A percentile compares a stretch with the other conserved stretches of the same genome.
Conservation (phyloP, 2,113 vertebrate species). For the Malurus cyaneus region DNA sequence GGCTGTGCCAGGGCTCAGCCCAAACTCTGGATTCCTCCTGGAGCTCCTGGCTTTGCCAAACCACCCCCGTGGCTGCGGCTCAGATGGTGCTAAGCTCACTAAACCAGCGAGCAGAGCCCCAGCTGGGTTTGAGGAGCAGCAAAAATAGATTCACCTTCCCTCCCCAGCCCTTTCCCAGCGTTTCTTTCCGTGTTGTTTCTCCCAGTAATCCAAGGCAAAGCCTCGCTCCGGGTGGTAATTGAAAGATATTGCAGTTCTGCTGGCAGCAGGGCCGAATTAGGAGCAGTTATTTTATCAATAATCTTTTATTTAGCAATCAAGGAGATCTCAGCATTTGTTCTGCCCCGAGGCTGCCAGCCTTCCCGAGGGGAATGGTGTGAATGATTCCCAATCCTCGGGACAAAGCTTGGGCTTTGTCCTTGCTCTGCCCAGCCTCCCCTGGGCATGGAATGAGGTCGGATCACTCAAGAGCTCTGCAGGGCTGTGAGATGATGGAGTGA, state of each 20-base stretch:
- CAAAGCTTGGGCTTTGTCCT: neutral
- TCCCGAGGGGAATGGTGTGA: neutral
- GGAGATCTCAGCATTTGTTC: conserved; percentile 55
- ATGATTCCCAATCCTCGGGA: neutral
- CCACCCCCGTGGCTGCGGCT: rapidly evolving
- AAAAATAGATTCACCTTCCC: neutral
- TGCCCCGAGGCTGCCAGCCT: conserved; percentile 21
- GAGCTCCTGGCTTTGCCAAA: neutral
- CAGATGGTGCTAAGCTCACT: neutral
- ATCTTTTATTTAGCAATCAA: conserved; percentile 66
- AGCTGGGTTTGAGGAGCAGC: neutral
- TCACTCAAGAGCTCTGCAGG: neutral
- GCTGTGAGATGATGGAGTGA: rapidly evolving
- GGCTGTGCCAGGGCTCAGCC: neutral
- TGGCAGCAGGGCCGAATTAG: conserved; percentile 32
- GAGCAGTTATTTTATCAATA: conserved; percentile 56
- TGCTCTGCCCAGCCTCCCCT: neutral
- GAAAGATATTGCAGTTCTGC: conserved; percentile 6
- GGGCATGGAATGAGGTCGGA: rapidly evolving
- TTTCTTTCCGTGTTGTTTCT: conserved; percentile 5
- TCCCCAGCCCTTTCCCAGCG: neutral
- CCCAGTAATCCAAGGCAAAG: conserved; percentile 4
- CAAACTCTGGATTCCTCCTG: neutral
- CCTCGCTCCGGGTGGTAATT: conserved; percentile 1
- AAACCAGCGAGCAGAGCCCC: neutral